phyloP scores from a whole-genome alignment of 2,113 vertebrate genomes.

The Lasiurus borealis region DNA sequence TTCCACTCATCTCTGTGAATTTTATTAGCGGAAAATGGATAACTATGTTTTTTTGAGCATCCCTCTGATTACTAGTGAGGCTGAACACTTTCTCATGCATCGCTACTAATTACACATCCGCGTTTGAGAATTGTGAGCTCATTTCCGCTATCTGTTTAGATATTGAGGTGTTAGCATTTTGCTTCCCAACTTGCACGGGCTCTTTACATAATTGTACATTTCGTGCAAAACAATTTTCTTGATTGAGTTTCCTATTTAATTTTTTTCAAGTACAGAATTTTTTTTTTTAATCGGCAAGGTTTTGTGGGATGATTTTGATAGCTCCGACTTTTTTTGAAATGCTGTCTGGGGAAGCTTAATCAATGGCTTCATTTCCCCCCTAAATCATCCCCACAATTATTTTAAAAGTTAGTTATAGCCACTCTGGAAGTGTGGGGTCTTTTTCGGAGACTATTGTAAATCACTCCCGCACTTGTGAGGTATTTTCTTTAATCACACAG shows the following conservation, averaged over 20 bases:
- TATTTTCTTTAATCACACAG: background rate
- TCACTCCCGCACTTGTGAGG: background rate
- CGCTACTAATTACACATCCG: conserved; percentile 64
- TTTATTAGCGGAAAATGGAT: conserved; percentile 4
- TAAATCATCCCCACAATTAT: conserved; percentile 29
- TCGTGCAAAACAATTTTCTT: conserved; percentile 66
- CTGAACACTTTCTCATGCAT: conserved; percentile 54
- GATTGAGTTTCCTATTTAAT: conserved; percentile 49
- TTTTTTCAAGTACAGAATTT: conserved; percentile 32
- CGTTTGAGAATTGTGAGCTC: conserved; percentile 53
- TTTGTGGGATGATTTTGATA: conserved; percentile 57
- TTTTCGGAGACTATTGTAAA: conserved; percentile 35
- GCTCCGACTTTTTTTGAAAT: conserved; percentile 38
- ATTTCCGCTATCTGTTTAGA: conserved; percentile 62
- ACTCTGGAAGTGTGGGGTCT: conserved; percentile 15
- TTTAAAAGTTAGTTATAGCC: conserved; percentile 51
- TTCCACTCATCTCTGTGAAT: conserved; percentile 22
- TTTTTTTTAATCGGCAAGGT: background rate
- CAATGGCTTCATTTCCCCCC: background rate
- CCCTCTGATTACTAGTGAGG: conserved; percentile 42
- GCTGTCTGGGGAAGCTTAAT: background rate
- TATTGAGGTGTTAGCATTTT: conserved; percentile 66
- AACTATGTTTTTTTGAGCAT: conserved; percentile 33
- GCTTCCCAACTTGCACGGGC: conserved; percentile 47
- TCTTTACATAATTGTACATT: conserved; percentile 67